phyloP scores from a whole-genome alignment of 2,888 invertebrate species.

The Incurvaria masculella region DNA sequence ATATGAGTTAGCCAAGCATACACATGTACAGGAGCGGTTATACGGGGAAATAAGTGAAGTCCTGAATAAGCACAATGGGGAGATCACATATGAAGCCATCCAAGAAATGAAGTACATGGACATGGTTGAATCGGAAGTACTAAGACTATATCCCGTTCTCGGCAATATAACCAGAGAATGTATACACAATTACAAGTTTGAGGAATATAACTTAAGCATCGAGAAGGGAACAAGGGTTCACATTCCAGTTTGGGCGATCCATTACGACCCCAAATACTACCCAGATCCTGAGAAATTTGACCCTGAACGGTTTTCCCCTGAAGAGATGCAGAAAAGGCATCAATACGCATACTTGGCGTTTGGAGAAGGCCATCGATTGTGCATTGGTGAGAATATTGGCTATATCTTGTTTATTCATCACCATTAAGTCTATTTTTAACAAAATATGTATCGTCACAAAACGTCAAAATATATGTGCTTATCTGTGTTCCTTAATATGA shows the following conservation, averaged over 20 bases:
- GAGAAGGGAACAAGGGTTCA: conserved; percentile 7
- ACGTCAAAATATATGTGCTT: too few relatives aligned
- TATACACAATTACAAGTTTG: conserved; percentile 1
- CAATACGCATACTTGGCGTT: conserved; percentile 13
- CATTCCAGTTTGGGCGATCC: conserved; percentile 5
- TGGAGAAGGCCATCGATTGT: conserved; percentile 15
- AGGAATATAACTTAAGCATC: conserved; percentile 1
- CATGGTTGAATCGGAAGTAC: conserved; percentile 38
- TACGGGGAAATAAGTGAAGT: not conserved
- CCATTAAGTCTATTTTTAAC: not conserved
- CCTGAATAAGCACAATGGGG: conserved; percentile 27
- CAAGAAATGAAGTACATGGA: conserved; percentile 45
- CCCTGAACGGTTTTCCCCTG: conserved; percentile 8
- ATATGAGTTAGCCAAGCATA: not conserved
- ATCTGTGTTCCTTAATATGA: not conserved
- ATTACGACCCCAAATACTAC: conserved; percentile 8
- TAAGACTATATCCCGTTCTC: conserved; percentile 40
- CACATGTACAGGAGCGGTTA: not conserved
- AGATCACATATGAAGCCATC: conserved; percentile 41
- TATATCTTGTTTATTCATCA: not conserved
- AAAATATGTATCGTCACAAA: not conserved
- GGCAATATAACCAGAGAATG: conserved; percentile 25
- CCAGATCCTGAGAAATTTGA: conserved; percentile 5
- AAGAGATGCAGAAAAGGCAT: conserved; percentile 5
- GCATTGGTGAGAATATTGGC: conserved; percentile 13